Conservation (phyloP, 2,888 invertebrate species). For the Drosophila parthenogenetica region DNA sequence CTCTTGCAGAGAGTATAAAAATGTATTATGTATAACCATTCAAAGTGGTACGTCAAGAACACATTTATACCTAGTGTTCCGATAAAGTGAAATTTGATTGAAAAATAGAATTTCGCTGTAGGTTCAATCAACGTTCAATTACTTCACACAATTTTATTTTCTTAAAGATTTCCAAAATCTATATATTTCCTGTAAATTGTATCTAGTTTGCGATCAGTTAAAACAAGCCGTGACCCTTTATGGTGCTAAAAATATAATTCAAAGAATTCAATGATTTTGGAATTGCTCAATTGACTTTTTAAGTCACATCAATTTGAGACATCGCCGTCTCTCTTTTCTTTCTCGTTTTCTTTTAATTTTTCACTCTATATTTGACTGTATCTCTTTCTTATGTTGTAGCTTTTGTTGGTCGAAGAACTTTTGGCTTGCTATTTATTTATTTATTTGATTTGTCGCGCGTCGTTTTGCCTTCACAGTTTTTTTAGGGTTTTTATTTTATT, state of each 20-base stretch:
- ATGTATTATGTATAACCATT: no score
- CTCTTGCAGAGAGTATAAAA: no score
- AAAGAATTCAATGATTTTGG: constrained; percentile 45
- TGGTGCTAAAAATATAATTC: constrained; percentile 49
- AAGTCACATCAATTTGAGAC: constrained; percentile 49
- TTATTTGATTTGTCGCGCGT: constrained; percentile 76
- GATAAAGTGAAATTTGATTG: constrained; percentile 8
- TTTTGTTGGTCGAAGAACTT: constrained; percentile 29
- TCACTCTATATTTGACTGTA: neutral
- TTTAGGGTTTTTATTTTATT: constrained; percentile 76
- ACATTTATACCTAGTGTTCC: no score
- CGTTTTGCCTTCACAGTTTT: constrained; percentile 78
- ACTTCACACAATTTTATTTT: neutral
- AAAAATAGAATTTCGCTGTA: neutral
- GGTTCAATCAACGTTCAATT: neutral
- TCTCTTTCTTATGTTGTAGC: constrained; percentile 7
- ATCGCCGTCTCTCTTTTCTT: neutral
- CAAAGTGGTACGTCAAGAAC: no score
- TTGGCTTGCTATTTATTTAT: constrained; percentile 63
- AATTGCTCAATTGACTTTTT: constrained; percentile 50
- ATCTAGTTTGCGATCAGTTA: constrained; percentile 6
- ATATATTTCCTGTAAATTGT: neutral
- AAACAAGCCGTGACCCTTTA: constrained; percentile 22
- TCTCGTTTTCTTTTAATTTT: neutral
- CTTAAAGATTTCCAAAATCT: neutral